Evolutionary conservation across 2,113 vertebrate genomes (phyloP).

Genomic region (Labeo rohita): DNA sequence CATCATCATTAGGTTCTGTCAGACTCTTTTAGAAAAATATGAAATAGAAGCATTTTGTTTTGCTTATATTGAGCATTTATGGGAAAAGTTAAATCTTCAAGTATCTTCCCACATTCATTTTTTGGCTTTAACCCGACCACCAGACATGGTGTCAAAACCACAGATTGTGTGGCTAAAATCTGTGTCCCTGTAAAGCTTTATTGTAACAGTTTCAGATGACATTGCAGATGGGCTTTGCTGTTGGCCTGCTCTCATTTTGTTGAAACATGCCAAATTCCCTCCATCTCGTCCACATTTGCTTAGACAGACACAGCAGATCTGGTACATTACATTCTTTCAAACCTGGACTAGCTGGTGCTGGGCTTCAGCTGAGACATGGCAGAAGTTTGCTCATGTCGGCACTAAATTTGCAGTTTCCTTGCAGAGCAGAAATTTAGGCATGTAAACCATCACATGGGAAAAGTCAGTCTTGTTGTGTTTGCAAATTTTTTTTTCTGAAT

Average conservation of each 20-base stretch:
- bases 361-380: conserved; percentile 9
- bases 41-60: neutral
- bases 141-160: conserved; percentile 41
- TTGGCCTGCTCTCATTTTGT: conserved; percentile 44
- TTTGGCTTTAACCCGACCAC: neutral
- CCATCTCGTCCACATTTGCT: conserved; percentile 33
- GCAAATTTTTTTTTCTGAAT: neutral
- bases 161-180: conserved; percentile 29
- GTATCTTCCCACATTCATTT: neutral
- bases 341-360: conserved; percentile 22
- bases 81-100: neutral
- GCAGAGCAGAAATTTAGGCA: neutral
- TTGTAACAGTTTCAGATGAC: conserved; percentile 53
- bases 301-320: conserved; percentile 39
- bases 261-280: conserved; percentile 56
- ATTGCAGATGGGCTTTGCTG: conserved; percentile 51
- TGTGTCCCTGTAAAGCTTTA: conserved; percentile 27
- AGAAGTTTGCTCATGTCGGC: neutral
- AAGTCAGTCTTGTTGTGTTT: neutral
- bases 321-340: conserved; percentile 36
- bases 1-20: neutral
- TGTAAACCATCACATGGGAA: neutral
- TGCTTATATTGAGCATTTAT: neutral
- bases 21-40: neutral
- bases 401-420: conserved; percentile 23